Conservation (phyloP, 2,113 vertebrate species). For the Cygnus atratus region DNA sequence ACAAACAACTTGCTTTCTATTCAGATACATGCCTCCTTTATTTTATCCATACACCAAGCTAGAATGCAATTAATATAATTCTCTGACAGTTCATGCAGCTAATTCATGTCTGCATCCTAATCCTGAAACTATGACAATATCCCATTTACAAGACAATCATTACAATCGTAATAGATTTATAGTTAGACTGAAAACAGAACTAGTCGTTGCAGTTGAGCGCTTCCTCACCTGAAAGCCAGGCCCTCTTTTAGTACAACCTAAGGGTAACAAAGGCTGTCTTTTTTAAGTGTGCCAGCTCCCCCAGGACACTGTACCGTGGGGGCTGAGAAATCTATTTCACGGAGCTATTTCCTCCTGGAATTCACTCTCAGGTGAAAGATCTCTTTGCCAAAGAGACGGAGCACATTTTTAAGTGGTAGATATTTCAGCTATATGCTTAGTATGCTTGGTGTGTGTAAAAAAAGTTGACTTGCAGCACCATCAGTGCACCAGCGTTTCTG, state of each 20-base stretch:
- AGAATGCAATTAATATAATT: neutral
- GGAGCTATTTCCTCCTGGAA: neutral
- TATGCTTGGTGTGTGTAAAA: neutral
- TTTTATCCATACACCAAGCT: neutral
- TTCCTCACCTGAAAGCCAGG: neutral
- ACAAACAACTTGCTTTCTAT: neutral
- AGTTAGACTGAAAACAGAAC: neutral
- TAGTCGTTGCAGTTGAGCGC: neutral
- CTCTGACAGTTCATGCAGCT: neutral
- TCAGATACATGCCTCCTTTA: neutral
- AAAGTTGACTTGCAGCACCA: neutral
- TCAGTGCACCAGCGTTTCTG: neutral
- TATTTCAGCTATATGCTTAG: neutral
- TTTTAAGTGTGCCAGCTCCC: conserved; percentile 24
- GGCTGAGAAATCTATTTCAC: neutral
- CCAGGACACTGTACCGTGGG: neutral
- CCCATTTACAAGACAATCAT: neutral
- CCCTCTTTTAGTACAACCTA: neutral
- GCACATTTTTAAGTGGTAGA: neutral
- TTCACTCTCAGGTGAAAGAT: neutral
- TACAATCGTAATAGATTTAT: neutral
- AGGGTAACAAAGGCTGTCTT: neutral
- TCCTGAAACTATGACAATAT: neutral
- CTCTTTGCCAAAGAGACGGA: neutral
- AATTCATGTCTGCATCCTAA: neutral